A percentile compares a stretch with the other conserved stretches of the same genome.
phyloP scores from a whole-genome alignment of 2,113 vertebrate species.

The Colossoma macropomum region DNA sequence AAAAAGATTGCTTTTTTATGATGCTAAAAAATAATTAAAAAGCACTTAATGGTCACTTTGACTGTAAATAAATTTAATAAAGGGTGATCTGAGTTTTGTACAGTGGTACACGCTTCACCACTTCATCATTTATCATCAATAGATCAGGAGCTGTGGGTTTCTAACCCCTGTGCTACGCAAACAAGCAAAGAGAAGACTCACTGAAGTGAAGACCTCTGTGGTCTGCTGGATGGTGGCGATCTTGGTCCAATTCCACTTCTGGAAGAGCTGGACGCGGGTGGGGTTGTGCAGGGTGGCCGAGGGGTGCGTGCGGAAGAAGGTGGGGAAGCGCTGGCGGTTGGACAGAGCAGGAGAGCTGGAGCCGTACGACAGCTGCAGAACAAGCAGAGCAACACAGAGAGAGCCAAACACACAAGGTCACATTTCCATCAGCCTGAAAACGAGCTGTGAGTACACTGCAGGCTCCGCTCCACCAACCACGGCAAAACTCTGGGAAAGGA shows the following conservation, averaged over 20 bases:
- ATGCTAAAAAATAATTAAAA: too few relatives aligned
- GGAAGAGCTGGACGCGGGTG: constrained; percentile 91
- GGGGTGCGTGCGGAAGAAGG: constrained; percentile 93
- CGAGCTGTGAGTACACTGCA: too few relatives aligned
- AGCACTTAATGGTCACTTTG: too few relatives aligned
- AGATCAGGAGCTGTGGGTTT: too few relatives aligned
- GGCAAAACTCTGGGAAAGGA: not conserved
- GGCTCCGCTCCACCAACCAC: not conserved
- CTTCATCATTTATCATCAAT: too few relatives aligned
- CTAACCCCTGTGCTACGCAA: too few relatives aligned
- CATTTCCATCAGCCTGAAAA: not conserved
- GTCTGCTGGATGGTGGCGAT: constrained; percentile 98
- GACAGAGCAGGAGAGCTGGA: constrained; percentile 94
- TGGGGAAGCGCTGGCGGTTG: constrained; percentile 93
- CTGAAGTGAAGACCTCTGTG: constrained; percentile 95
- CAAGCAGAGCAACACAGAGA: not conserved
- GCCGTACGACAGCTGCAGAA: constrained; percentile 87
- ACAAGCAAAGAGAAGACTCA: constrained; percentile 68
- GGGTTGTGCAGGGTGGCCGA: constrained; percentile 95
- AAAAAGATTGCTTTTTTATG: too few relatives aligned
- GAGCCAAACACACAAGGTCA: not conserved
- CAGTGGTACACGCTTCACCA: too few relatives aligned
- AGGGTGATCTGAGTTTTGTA: too few relatives aligned
- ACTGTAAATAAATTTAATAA: too few relatives aligned
- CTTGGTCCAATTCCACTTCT: constrained; percentile 96